Base-by-base conservation (phyloP, 2,113 vertebrate species). In the Phodopus roborovskii region DNA sequence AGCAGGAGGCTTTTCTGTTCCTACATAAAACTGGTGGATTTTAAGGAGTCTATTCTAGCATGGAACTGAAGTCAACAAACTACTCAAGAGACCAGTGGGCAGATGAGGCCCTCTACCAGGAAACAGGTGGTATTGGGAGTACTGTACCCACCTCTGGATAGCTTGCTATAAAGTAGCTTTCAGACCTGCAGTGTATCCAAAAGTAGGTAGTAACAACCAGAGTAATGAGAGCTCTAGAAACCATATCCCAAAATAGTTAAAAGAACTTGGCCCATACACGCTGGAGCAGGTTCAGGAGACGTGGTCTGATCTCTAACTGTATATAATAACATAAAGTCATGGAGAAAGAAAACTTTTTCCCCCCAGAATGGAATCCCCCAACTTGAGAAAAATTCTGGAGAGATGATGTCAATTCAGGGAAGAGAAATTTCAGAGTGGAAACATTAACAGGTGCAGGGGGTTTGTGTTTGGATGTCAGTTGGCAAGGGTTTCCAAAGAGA, bases 391-490 rank as follows among this genome's bases (percentile, higher is more conserved):
- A 74, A 30, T 87, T 64, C 33, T 84, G 33, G 82, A 84, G 68
- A 92, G 68, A n/a, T 82, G 45, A 71, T 15, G 22, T 50, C 50
- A 4, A 48, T 91, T 93, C 45, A 60, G 17, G 36, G 50, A 36
- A 90, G 64, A 84, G 70, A 84, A 53, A 90, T 90, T 73, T 96
- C 58, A 94, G 90, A 88, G 82, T 10, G 24, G 36, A 90, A 9
- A 60, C 28, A 50, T 33, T 48, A 84, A 42, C 50, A 79, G 66
- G 36, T 12, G 24, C 82, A 36, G 75, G 5, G 12, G 75, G 60
- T 24, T 77, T 8, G 33, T 81, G 22, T 71, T 90, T 39, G 58
- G 83, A 26, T 48, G 58, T 68, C 45, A 13, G 1, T 22, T 58
- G 78, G 77, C 81, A 78, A 50, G 68, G 53, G 9, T 88, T 96